A percentile compares a stretch with the other conserved stretches of the same genome.
Evolutionary conservation across 2,113 vertebrate species (phyloP).

Genomic region (Parus major): DNA sequence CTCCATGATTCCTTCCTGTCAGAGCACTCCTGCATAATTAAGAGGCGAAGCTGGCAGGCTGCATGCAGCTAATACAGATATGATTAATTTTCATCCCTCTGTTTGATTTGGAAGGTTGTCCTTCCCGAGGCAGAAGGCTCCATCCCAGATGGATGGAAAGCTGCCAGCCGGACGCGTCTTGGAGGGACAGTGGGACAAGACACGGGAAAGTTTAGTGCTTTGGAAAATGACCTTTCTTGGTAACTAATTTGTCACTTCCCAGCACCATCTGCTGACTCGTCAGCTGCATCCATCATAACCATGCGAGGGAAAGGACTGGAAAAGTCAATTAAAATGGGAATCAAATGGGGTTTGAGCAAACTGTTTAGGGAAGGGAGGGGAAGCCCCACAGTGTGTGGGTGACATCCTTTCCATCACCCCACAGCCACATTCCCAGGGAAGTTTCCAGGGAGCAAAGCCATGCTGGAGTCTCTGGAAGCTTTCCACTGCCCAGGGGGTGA

Average conservation of each 20-base stretch:
- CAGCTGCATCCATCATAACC: slow-evolving; percentile 57
- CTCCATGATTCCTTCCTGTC: background rate
- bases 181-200: slow-evolving; percentile 31
- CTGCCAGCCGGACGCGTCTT: slow-evolving; percentile 4
- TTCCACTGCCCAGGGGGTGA: background rate
- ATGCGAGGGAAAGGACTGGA: background rate
- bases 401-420: background rate
- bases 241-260: slow-evolving; percentile 63
- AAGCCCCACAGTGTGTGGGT: fast-evolving
- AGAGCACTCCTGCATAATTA: background rate
- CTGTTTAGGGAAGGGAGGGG: background rate
- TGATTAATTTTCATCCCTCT: slow-evolving; percentile 40
- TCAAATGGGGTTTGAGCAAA: background rate
- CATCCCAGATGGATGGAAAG: background rate
- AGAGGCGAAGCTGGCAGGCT: slow-evolving; percentile 24
- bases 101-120: slow-evolving; percentile 36
- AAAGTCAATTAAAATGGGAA: slow-evolving; percentile 39
- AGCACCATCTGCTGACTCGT: slow-evolving; percentile 62
- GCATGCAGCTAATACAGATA: slow-evolving; percentile 25
- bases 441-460: background rate
- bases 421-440: background rate
- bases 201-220: slow-evolving; percentile 36
- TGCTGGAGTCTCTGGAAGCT: background rate
- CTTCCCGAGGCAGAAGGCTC: background rate
- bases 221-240: slow-evolving; percentile 64